Evolutionary conservation across 2,113 vertebrate genomes (phyloP).

Genomic region (Archocentrus centrarchus): DNA sequence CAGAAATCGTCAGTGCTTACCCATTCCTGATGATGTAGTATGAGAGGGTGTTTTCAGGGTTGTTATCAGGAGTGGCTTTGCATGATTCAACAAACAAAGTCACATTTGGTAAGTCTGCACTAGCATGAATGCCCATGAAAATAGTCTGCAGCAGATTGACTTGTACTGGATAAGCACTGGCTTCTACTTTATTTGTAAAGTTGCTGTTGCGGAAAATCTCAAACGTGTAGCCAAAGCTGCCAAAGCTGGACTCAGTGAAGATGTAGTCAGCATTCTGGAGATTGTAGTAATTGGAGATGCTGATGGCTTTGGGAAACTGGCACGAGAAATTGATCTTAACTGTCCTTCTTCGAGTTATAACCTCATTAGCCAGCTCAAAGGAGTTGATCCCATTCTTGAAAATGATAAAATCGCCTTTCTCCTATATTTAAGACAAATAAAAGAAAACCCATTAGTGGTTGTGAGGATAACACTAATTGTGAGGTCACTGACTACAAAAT

Average conservation of each 20-base stretch:
- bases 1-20: slow-evolving; percentile 47
- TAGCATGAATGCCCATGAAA: slow-evolving; percentile 75
- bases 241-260: slow-evolving; percentile 78
- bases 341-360: slow-evolving; percentile 64
- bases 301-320: slow-evolving; percentile 75
- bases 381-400: slow-evolving; percentile 78
- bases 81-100: slow-evolving; percentile 80
- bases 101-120: slow-evolving; percentile 66
- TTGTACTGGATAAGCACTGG: slow-evolving; percentile 73
- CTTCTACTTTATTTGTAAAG: slow-evolving; percentile 50
- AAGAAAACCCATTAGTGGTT: not conserved
- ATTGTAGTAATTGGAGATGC: slow-evolving; percentile 66
- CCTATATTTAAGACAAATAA: slow-evolving; percentile 54
- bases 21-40: slow-evolving; percentile 78
- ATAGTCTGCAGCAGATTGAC: slow-evolving; percentile 68
- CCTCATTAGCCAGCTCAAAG: slow-evolving; percentile 32
- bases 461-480: not conserved
- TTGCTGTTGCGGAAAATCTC: slow-evolving; percentile 66
- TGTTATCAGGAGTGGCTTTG: slow-evolving; percentile 77
- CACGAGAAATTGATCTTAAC: slow-evolving; percentile 77
- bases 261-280: slow-evolving; percentile 73
- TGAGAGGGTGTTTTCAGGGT: slow-evolving; percentile 64
- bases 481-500: not conserved
- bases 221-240: slow-evolving; percentile 79
- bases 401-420: slow-evolving; percentile 71